These are phyloP conservation scores for Aricia agestis DNA, from an alignment of 1,140 invertebrate genomes.

Conservation along the genomic window DNA sequence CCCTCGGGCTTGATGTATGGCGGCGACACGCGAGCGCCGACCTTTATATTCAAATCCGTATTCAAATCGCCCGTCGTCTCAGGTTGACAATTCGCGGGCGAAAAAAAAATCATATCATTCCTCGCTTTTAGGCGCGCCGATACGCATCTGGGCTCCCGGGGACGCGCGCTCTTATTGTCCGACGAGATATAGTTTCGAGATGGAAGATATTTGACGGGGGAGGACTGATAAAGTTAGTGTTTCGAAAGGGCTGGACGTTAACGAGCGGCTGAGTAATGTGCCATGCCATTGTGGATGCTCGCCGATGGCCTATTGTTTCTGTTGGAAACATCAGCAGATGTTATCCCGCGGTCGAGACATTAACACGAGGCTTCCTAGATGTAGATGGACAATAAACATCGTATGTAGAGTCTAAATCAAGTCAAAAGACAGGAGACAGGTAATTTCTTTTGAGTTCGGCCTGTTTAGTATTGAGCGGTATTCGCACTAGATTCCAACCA, in stretches of 20 bases:
- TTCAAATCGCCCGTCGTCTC: slow-evolving; percentile 67
- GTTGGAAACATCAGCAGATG: slow-evolving; percentile 45
- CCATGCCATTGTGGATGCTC: slow-evolving; percentile 57
- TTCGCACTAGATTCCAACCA: too few species aligned
- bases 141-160: slow-evolving; percentile 65
- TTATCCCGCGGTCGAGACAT: not conserved
- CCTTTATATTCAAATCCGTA: slow-evolving; percentile 73
- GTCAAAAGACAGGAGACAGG: not conserved
- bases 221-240: slow-evolving; percentile 70
- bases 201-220: slow-evolving; percentile 69
- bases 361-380: not conserved
- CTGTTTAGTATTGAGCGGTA: too few species aligned
- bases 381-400: not conserved
- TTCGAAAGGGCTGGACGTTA: slow-evolving; percentile 62
- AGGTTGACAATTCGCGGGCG: slow-evolving; percentile 67
- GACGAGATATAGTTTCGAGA: slow-evolving; percentile 61
- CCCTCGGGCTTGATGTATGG: slow-evolving; percentile 64
- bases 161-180: slow-evolving; percentile 52
- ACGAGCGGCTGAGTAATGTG: slow-evolving; percentile 71
- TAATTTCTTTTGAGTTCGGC: not conserved
- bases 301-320: slow-evolving; percentile 61
- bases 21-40: slow-evolving; percentile 62
- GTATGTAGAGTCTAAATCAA: not conserved
- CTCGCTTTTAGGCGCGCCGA: slow-evolving; percentile 63
- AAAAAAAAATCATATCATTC: slow-evolving; percentile 69